These are phyloP conservation scores for Palythoa grandis DNA, from an alignment of 92 coral and sea anemone genomes.

Conservation along the genomic window DNA sequence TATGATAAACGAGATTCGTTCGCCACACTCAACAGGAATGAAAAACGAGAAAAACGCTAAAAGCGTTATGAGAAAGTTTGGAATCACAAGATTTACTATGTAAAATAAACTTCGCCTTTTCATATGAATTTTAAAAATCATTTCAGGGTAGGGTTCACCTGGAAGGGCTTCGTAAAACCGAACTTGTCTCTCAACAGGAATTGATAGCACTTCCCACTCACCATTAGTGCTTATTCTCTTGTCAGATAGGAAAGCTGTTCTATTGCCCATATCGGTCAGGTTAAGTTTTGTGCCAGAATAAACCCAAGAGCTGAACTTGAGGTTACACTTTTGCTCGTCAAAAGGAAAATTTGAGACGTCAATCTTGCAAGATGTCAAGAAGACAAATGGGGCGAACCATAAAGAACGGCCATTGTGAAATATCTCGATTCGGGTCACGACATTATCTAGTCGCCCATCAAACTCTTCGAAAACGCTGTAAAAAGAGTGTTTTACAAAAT, in stretches of 20 bases:
- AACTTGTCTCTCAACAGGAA: constrained; percentile 45
- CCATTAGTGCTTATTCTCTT: constrained; percentile 60
- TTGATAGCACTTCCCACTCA: constrained; percentile 60
- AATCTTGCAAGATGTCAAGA: constrained; percentile 64
- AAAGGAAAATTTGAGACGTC: constrained; percentile 64
- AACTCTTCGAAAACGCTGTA: constrained; percentile 61
- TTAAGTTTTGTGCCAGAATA: constrained; percentile 53
- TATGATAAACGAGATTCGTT: constrained; percentile 65
- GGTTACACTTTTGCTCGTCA: constrained; percentile 56
- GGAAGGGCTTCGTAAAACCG: constrained; percentile 50
- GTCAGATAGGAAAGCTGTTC: constrained; percentile 46
- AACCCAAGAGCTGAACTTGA: constrained; percentile 65
- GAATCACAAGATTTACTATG: constrained; percentile 57
- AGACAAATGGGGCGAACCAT: constrained; percentile 60
- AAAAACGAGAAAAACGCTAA: constrained; percentile 72
- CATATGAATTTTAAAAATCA: constrained; percentile 56
- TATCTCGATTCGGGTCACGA: constrained; percentile 54
- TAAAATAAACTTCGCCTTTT: constrained; percentile 61
- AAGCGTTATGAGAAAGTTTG: constrained; percentile 64
- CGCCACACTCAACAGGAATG: constrained; percentile 73
- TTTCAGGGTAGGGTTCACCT: constrained; percentile 53
- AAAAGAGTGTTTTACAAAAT: not conserved
- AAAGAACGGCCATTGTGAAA: constrained; percentile 20
- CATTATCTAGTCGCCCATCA: constrained; percentile 60
- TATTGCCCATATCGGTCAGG: constrained; percentile 49